These are phyloP conservation scores for Phaenicophaeus curvirostris DNA, from an alignment of 2,797 vertebrate genomes.

Conservation along the genomic window DNA sequence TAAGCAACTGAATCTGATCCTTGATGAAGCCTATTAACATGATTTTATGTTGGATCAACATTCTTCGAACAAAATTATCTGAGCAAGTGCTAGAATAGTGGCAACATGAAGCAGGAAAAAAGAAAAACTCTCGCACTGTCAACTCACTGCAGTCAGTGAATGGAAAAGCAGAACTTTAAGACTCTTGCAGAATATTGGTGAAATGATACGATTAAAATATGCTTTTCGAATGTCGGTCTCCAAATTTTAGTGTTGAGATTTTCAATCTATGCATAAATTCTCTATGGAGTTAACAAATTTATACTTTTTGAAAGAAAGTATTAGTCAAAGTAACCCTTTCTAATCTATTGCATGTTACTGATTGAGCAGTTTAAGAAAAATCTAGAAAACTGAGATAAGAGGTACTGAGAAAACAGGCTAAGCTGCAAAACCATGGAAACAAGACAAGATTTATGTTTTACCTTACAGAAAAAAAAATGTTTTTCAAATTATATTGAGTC, in stretches of 20 bases:
- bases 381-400: not conserved
- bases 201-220: slow-evolving; percentile 56
- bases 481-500: not conserved
- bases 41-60: slow-evolving; percentile 26
- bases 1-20: not conserved
- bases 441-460: not conserved
- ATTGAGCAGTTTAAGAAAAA: not conserved
- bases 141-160: not conserved
- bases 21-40: not conserved
- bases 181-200: slow-evolving; percentile 32
- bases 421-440: not conserved
- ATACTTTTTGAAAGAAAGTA: slow-evolving; percentile 17
- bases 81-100: slow-evolving; percentile 1
- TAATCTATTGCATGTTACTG: not conserved
- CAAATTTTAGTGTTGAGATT: slow-evolving; percentile 47
- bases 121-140: not conserved
- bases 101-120: not conserved
- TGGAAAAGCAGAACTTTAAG: slow-evolving; percentile 31
- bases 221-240: slow-evolving; percentile 7
- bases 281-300: not conserved
- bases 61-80: not conserved
- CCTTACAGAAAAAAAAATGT: not conserved
- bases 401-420: not conserved
- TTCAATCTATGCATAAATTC: slow-evolving; percentile 54
- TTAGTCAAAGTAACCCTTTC: slow-evolving; percentile 2